Evolutionary conservation across 2,113 vertebrate genomes (phyloP).

Genomic region (Nothoprocta pentlandii): DNA sequence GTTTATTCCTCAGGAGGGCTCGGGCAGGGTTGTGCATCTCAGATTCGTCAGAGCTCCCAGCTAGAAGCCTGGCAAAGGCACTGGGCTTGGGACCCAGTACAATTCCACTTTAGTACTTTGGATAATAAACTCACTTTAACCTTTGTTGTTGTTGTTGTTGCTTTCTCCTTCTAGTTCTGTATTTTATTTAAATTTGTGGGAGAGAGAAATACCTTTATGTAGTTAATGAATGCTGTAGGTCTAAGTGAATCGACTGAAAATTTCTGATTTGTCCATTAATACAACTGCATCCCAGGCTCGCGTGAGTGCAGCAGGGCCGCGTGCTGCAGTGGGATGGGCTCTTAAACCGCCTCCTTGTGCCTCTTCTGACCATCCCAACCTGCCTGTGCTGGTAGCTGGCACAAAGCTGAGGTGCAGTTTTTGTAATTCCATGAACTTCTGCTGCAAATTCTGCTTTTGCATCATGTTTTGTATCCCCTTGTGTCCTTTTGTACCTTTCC

Average conservation of each 20-base stretch:
- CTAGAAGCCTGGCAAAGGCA: neutral
- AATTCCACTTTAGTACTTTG: neutral
- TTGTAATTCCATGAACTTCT: no score
- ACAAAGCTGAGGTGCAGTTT: neutral
- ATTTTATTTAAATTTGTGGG: neutral
- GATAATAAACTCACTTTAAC: neutral
- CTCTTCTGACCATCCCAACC: rapidly evolving
- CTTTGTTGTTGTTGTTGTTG: neutral
- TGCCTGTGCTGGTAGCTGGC: neutral
- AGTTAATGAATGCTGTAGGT: neutral
- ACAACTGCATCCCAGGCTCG: neutral
- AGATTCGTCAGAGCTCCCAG: neutral
- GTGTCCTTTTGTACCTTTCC: neutral
- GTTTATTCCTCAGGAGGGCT: neutral
- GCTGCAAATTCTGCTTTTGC: no score
- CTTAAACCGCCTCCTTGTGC: neutral
- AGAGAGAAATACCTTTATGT: neutral
- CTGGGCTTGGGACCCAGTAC: neutral
- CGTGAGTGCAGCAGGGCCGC: neutral
- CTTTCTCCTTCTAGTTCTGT: neutral
- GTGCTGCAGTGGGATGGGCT: neutral
- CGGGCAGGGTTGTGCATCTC: neutral
- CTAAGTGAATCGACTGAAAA: neutral
- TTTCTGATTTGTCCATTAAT: neutral
- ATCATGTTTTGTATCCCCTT: no score